These are phyloP conservation scores for Shargacucullia verbasci DNA, from an alignment of 2,888 invertebrate species.

Conservation along the genomic window DNA sequence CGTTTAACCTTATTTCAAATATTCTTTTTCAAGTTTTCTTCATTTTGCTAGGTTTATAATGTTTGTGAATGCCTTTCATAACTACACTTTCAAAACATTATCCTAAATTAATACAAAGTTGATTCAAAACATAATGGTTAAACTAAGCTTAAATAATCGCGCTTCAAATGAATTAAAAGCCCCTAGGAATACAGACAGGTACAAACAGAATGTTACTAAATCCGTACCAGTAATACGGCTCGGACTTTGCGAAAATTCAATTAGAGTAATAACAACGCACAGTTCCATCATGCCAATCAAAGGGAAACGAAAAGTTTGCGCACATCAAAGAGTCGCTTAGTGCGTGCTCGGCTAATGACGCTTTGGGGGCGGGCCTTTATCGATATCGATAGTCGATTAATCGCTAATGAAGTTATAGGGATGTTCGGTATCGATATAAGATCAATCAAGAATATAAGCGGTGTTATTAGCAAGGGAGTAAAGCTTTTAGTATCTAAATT, in stretches of 20 bases:
- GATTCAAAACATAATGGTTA: constrained; percentile 16
- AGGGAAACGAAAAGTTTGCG: constrained; percentile 85
- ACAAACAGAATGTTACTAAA: constrained; percentile 59
- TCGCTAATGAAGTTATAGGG: constrained; percentile 51
- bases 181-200: constrained; percentile 49
- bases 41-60: no score
- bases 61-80: background rate
- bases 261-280: constrained; percentile 85
- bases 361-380: constrained; percentile 63
- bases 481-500: constrained; percentile 23
- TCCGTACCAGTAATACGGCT: constrained; percentile 52
- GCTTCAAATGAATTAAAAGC: constrained; percentile 48
- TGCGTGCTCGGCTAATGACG: constrained; percentile 74
- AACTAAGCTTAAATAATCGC: constrained; percentile 42
- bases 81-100: background rate
- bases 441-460: constrained; percentile 25
- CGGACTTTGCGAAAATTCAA: constrained; percentile 83
- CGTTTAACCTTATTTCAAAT: no score
- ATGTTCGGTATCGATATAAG: constrained; percentile 46
- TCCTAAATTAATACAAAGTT: background rate
- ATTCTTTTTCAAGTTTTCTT: no score
- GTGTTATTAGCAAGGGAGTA: constrained; percentile 32
- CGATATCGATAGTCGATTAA: constrained; percentile 58
- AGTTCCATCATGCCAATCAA: constrained; percentile 86
- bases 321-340: constrained; percentile 85